These are phyloP conservation scores for Bombyx huttoni DNA, from an alignment of 2,888 invertebrate species.

Conservation along the genomic window DNA sequence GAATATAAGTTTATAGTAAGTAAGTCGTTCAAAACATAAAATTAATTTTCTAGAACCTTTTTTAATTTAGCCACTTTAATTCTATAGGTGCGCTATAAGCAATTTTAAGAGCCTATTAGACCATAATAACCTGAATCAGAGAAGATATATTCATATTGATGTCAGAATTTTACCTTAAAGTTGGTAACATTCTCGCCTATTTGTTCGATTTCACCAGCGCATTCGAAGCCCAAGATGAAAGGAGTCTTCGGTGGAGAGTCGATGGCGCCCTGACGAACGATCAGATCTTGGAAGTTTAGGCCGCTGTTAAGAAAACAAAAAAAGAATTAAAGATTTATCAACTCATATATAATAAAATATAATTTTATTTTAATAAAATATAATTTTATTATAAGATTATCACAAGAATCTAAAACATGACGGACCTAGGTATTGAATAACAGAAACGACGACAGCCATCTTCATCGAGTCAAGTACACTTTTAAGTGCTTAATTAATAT, in stretches of 20 bases:
- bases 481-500: conserved; percentile 31
- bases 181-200: conserved; percentile 85
- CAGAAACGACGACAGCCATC: not conserved
- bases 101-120: no score
- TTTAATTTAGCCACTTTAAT: no score
- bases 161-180: conserved; percentile 73
- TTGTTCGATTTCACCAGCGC: conserved; percentile 86
- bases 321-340: not conserved
- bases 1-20: no score
- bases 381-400: no score
- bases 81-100: no score
- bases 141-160: not conserved
- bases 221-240: conserved; percentile 90
- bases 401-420: conserved; percentile 6
- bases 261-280: conserved; percentile 89
- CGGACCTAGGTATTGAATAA: conserved; percentile 14
- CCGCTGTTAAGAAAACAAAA: conserved; percentile 76
- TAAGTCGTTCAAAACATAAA: no score
- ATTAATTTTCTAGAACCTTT: no score
- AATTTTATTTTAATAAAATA: no score
- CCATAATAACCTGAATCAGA: no score
- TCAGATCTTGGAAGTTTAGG: conserved; percentile 90
- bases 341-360: no score
- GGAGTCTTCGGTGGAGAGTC: conserved; percentile 92
- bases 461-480: not conserved